Base-by-base conservation (phyloP, 2,113 vertebrate species). In the Echinops telfairi region DNA sequence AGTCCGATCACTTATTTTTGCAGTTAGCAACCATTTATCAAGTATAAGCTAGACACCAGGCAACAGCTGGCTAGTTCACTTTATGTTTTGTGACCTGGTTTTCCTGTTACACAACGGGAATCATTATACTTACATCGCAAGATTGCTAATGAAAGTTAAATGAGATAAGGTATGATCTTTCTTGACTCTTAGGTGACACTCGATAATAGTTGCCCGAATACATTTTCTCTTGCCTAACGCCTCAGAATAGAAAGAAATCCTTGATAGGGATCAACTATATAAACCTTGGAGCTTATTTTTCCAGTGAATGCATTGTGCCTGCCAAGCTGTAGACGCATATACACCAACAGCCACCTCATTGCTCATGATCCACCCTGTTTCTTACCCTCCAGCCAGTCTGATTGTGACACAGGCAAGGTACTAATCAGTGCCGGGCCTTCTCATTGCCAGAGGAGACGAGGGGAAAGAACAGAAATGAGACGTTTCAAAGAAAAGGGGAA, bases 221-320 rank as follows among this genome's bases (percentile, higher is more conserved):
- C 68, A 23, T n/a, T 82, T 77, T 77, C 82, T 95, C 89, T 96
- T 95, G 93, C 95, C 38, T 88, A 89, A 95, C 88, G 96, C 85
- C 31, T 87, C 62, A 19, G 94, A 89, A 92, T 68, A 88, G 90
- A 81, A 88, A 88, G 90, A 81, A 85, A 57, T 64, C 77, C 81
- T 40, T 83, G 96, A 96, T 95, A 94, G 91, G 3, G 89, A 95
- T 93, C 84, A 88, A 93, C 89, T 86, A 53, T 0, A 40, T 57
- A 87, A 92, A 58, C 79, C 78, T 31, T 53, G 47, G 47, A 53
- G 47, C 47, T 53, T 53, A 53, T 53, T 53, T 91, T 94, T 20
- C 83, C 83, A 94, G 76, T 33, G 87, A 80, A 87, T 64, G 78
- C 89, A 29, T 16, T 82, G 89, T 75, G 93, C 68, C 22, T 47